Percentiles rank a stretch among this genome's conserved stretches.
Conservation (phyloP, 64 coral and sea anemone species). For the Montipora sp. region DNA sequence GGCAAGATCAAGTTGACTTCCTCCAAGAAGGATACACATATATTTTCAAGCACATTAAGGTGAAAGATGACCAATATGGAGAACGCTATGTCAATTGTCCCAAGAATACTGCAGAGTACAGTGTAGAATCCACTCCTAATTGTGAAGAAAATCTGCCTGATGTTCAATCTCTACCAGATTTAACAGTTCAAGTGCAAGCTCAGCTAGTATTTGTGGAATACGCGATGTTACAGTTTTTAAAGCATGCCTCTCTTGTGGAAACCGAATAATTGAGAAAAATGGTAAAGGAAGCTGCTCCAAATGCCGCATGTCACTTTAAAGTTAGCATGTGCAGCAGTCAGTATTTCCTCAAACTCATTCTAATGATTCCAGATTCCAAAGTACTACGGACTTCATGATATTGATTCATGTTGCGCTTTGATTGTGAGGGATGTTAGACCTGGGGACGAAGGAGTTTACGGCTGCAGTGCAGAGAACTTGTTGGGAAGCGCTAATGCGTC, state of each 20-base stretch:
- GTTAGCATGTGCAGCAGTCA: constrained; percentile 26
- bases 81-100: constrained; percentile 23
- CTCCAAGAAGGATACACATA: neutral
- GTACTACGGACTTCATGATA: constrained; percentile 12
- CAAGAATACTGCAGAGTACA: constrained; percentile 12
- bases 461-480: too few species aligned
- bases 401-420: neutral
- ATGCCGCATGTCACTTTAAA: constrained; percentile 55
- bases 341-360: constrained; percentile 42
- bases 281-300: constrained; percentile 55
- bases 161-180: neutral
- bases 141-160: constrained; percentile 20
- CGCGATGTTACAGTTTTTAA: constrained; percentile 44
- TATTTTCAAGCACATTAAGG: constrained; percentile 29
- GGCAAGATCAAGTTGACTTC: constrained; percentile 13
- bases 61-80: constrained; percentile 26
- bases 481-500: too few species aligned
- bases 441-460: too few species aligned
- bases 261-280: constrained; percentile 54
- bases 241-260: constrained; percentile 47
- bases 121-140: neutral
- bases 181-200: constrained; percentile 15
- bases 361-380: constrained; percentile 56
- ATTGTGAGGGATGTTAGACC: too few species aligned
- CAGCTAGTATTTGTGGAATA: constrained; percentile 42